phyloP scores from a whole-genome alignment of 1,140 invertebrate genomes.

The Megalopta genalis region DNA sequence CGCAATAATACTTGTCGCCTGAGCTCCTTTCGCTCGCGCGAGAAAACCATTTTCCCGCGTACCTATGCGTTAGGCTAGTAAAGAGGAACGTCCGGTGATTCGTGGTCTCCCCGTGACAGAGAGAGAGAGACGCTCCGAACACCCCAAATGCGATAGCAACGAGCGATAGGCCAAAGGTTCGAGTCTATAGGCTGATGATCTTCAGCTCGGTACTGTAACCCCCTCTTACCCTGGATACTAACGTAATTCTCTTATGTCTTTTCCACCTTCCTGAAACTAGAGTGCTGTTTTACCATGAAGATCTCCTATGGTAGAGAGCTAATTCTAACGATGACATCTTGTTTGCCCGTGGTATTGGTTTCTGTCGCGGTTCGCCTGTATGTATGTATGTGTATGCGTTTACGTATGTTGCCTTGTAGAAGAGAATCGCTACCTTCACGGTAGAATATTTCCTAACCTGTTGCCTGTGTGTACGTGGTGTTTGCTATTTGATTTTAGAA shows the following conservation, averaged over 20 bases:
- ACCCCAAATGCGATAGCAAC: background rate
- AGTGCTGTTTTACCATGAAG: background rate
- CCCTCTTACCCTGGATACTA: constrained; percentile 17
- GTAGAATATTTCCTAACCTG: background rate
- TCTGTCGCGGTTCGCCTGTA: background rate
- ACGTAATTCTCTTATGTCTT: constrained; percentile 26
- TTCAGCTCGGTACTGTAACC: constrained; percentile 6
- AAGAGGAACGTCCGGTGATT: constrained; percentile 50
- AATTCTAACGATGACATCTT: background rate
- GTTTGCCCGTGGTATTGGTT: background rate
- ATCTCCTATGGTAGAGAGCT: background rate
- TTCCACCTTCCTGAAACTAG: background rate
- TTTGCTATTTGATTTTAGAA: background rate
- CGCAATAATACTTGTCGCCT: constrained; percentile 31
- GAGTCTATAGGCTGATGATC: constrained; percentile 29
- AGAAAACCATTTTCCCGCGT: constrained; percentile 7
- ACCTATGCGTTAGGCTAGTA: constrained; percentile 54
- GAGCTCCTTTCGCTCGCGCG: constrained; percentile 15
- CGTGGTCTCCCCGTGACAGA: constrained; percentile 16
- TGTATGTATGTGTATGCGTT: no score
- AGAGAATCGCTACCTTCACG: background rate
- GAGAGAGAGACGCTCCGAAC: constrained; percentile 15
- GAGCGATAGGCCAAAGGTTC: constrained; percentile 56
- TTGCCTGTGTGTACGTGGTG: background rate
- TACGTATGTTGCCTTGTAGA: background rate